Evolutionary conservation across 2,888 invertebrate genomes (phyloP), one percentile per base, ranked within the genome.

Genomic region (Oscheius sp.): DNA sequence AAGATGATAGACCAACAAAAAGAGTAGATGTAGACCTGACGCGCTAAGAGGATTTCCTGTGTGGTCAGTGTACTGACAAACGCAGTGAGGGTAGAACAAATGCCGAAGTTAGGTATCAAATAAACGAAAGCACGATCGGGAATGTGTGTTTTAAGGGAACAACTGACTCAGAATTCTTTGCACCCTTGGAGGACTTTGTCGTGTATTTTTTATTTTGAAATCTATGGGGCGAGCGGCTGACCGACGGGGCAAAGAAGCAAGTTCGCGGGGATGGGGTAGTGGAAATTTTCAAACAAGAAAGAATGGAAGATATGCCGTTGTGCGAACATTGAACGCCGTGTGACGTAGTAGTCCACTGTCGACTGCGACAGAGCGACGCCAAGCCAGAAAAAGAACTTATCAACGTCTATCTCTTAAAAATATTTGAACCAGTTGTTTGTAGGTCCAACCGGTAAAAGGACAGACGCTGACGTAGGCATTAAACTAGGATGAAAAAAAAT

Each of bases 341-440:
- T 61, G 61, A 61, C 61, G 61, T 45, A 42, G 61, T 45, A 23
- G 61, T 61, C 45, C 61, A 45, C 15, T 61, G 17, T 61, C 45
- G 29, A 33, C n/a, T n/a, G n/a, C 55, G 55, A 55, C 55, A 33
- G 17, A n/a, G 55, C 55, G 33, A 34, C 55, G 55, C 55, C 55
- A 34, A 37, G n/a, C 20, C 10, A n/a, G 20, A 33, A 55, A 52
- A 55, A 55, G 34, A 17, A 42, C 17, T 10, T 55, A 55, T 55
- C 55, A 55, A 55, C 12, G 31, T 29, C 17, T 34, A 55, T 55
- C 55, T n/a, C n/a, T n/a, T n/a, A 55, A 25, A 37, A 33, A 55
- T 31, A 23, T 33, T 55, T 55, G 37, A 55, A 55, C 55, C 34
- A 33, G 55, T 55, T 55, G 20, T 34, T 33, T 10, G n/a, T 10